These are phyloP conservation scores for Tolmerus cingulatus DNA, from an alignment of 2,888 invertebrate genomes.

Conservation along the genomic window DNA sequence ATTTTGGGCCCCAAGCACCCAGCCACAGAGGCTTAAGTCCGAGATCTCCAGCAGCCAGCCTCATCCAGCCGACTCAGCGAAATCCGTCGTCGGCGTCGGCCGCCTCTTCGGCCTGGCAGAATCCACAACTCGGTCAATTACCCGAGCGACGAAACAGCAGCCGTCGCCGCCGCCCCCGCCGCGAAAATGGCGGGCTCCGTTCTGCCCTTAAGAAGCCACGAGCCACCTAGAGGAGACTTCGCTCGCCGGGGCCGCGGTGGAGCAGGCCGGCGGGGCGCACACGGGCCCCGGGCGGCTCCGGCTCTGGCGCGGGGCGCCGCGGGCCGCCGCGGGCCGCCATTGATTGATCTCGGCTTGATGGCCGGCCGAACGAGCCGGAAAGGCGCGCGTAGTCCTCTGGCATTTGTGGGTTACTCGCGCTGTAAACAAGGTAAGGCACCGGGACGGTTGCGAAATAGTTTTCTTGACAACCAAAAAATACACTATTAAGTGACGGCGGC, in stretches of 20 bases:
- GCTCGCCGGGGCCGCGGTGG: no score
- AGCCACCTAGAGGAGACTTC: not conserved
- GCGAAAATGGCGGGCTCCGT: not conserved
- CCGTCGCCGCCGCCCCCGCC: not conserved
- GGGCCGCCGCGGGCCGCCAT: not conserved
- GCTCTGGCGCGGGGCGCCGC: not conserved
- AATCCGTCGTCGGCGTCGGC: not conserved
- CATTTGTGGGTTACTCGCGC: constrained; percentile 9
- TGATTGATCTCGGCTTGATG: constrained; percentile 15
- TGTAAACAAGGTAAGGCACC: not conserved
- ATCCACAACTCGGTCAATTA: not conserved
- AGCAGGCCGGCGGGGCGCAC: no score
- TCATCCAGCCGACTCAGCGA: not conserved
- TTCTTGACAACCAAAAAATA: not conserved
- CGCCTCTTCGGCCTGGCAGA: not conserved
- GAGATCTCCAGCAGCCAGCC: not conserved
- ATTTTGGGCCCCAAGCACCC: not conserved
- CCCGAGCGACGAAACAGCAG: not conserved
- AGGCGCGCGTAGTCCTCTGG: constrained; percentile 5
- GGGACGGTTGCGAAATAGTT: not conserved
- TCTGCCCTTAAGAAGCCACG: not conserved
- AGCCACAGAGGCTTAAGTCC: not conserved
- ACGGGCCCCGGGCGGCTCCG: not conserved
- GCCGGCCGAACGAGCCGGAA: not conserved
- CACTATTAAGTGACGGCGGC: not conserved